Evolutionary conservation across 2,888 invertebrate species (phyloP), one percentile per base, ranked within the genome.

Genomic region (Drosophila maculinotata): DNA sequence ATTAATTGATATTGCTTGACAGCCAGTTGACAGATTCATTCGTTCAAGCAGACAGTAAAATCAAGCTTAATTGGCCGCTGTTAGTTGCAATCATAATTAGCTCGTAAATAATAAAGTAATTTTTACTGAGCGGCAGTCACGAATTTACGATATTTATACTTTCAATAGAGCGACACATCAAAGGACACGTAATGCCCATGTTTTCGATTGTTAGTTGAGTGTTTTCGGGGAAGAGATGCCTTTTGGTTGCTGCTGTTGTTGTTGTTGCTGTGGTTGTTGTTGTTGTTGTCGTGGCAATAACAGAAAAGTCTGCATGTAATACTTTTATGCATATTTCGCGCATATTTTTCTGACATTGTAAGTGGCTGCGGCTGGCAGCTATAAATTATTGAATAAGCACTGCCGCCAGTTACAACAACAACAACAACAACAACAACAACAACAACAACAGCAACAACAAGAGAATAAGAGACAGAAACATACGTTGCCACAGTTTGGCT

Each of bases 291-390:
- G 60, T 44, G 51, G 36, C 47, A 62, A 76, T 58, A 76, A 63
- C 68, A 71, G 45, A 59, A 71, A 64, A 51, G 85, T 76, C 76
- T 76, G 75, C 83, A 67, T 82, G 81, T 86, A 75, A 86, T 82
- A 82, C 81, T 82, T 82, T 82, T 82, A 87, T 82, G 87, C 81
- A 83, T 84, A 82, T 82, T 82, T 85, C 80, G 83, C 86, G 80
- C 83, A 85, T 79, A 85, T 85, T 80, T 82, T 86, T 80, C 81
- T 82, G 81, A 82, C 81, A 82, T 84, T 87, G 81, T 82, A 82
- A 82, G 81, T 82, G 81, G 87, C 81, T 81, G 84, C 53, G 84
- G 81, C 87, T 86, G 87, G 72, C 78, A 83, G 87, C 87, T 80
- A 87, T 82, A 82, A 82, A 87, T 82, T 81, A 81, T 81, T 81